These are phyloP conservation scores for Mamestra configurata DNA, from an alignment of 1,140 invertebrate genomes.

Conservation along the genomic window DNA sequence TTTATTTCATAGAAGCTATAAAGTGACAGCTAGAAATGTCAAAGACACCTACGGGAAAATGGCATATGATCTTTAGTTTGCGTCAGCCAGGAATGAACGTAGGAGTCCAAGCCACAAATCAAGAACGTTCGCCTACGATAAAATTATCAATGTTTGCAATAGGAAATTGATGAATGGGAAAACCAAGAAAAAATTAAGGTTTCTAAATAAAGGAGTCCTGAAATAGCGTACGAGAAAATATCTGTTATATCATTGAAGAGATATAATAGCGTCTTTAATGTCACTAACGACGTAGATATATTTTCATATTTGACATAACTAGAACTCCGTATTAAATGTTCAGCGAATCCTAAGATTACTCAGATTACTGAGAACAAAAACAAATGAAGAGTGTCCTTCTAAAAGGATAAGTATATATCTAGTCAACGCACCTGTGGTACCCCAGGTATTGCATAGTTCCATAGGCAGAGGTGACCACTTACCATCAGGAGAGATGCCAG, in stretches of 20 bases:
- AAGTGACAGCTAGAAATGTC: background rate
- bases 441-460: too few relatives aligned
- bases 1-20: background rate
- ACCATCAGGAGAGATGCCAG: too few relatives aligned
- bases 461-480: too few relatives aligned
- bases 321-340: background rate
- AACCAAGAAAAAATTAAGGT: too few relatives aligned
- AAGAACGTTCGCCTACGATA: background rate
- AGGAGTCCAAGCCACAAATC: background rate
- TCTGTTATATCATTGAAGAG: background rate
- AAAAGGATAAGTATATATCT: too few relatives aligned
- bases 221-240: background rate
- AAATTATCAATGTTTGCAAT: background rate
- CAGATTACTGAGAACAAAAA: too few relatives aligned
- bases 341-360: background rate
- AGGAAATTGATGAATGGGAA: background rate
- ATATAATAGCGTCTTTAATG: background rate
- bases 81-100: background rate
- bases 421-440: too few relatives aligned
- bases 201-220: background rate
- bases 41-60: background rate
- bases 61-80: background rate
- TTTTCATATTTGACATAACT: background rate
- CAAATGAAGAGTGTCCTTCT: too few relatives aligned
- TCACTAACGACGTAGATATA: background rate